Percentiles rank a stretch among this genome's conserved stretches.
Conservation (phyloP, 2,113 vertebrate species). For the Melanocharis versteri region DNA sequence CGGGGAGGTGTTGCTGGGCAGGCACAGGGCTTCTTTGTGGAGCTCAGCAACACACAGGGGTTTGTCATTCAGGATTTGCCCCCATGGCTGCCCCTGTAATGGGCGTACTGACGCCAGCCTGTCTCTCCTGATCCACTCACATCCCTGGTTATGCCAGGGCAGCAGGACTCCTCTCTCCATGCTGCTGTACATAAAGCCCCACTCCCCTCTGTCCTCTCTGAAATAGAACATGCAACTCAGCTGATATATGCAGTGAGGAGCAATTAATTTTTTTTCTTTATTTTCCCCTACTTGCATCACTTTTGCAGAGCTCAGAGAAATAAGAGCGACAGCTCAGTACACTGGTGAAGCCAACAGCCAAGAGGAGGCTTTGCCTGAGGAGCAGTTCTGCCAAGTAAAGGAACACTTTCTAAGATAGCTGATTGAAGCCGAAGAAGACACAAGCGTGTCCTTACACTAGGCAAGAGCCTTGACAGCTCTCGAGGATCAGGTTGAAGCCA, state of each 20-base stretch:
- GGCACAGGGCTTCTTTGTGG: not conserved
- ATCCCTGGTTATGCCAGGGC: not conserved
- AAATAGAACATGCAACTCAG: not conserved
- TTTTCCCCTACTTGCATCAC: not conserved
- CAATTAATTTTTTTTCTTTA: not conserved
- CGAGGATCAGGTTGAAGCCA: not conserved
- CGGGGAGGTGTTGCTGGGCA: not conserved
- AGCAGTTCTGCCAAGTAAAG: not conserved
- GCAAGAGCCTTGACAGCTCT: not conserved
- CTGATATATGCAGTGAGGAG: not conserved
- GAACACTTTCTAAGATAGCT: not conserved
- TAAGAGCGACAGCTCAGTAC: not conserved
- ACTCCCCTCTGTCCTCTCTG: not conserved
- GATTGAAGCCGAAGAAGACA: not conserved
- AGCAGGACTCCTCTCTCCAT: not conserved
- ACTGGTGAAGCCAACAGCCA: not conserved
- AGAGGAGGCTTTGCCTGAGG: not conserved
- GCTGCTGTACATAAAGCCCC: fast-evolving
- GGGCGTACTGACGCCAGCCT: not conserved
- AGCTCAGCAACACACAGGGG: not conserved
- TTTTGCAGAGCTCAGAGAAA: not conserved
- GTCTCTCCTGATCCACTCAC: not conserved
- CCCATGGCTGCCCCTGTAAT: not conserved
- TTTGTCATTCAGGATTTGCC: not conserved
- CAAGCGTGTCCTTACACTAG: not conserved